Evolutionary conservation across 2,888 invertebrate genomes (phyloP).

Genomic region (Masnerella sp.): DNA sequence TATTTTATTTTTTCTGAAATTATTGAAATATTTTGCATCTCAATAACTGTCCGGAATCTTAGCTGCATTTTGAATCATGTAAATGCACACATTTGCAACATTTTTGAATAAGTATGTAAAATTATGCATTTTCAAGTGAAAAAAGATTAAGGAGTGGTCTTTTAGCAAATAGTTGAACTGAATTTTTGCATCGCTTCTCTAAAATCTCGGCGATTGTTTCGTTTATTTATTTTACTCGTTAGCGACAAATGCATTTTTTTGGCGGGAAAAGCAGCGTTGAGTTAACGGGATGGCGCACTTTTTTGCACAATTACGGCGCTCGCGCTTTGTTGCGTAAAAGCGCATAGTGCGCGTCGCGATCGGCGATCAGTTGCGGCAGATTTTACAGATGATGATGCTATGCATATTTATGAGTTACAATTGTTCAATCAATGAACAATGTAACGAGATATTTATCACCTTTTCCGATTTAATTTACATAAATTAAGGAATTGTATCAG

Average conservation of each 20-base stretch:
- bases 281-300: neutral
- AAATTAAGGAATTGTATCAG: too few species aligned
- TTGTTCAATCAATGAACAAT: constrained; percentile 21
- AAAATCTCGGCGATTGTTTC: constrained; percentile 10
- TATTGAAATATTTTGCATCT: too few species aligned
- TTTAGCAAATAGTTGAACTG: constrained; percentile 1
- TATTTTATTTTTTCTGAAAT: too few species aligned
- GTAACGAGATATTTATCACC: constrained; percentile 1
- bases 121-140: constrained; percentile 24
- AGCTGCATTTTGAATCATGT: too few species aligned
- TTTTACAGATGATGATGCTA: constrained; percentile 25
- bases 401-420: constrained; percentile 11
- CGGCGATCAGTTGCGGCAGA: constrained; percentile 11
- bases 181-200: neutral
- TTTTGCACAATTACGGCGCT: neutral
- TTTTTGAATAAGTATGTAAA: constrained; percentile 28
- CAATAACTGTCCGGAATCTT: too few species aligned
- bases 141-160: constrained; percentile 30
- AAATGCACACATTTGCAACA: neutral
- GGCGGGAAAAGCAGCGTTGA: too few species aligned
- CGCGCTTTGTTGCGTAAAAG: constrained; percentile 21
- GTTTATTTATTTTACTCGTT: too few species aligned
- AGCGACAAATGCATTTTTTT: too few species aligned
- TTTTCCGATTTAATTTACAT: neutral
- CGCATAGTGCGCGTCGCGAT: constrained; percentile 6